Percentiles rank a stretch among this genome's conserved stretches.
phyloP scores from a whole-genome alignment of 2,888 invertebrate species.

The Protula sp. region DNA sequence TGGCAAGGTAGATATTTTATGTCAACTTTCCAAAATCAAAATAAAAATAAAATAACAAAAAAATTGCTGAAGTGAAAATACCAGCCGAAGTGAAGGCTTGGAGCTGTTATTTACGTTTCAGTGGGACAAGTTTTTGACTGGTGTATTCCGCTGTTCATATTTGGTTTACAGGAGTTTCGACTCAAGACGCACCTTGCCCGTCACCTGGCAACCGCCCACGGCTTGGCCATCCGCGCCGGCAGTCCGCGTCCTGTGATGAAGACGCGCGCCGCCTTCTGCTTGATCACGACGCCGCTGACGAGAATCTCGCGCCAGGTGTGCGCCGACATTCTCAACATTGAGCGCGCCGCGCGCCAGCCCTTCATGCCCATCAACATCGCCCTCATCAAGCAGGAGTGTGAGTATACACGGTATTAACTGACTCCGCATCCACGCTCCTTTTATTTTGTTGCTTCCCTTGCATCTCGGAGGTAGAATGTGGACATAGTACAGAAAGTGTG shows the following conservation, averaged over 20 bases:
- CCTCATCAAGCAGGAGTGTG: constrained; percentile 83
- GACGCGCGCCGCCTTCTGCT: constrained; percentile 91
- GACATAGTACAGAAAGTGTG: no score
- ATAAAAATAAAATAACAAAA: background rate
- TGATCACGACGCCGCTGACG: constrained; percentile 84
- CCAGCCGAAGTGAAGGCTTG: no score
- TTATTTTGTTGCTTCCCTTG: background rate
- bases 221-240: constrained; percentile 66
- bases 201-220: constrained; percentile 89
- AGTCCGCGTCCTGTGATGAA: constrained; percentile 92
- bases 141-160: no score
- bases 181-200: constrained; percentile 88
- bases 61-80: background rate
- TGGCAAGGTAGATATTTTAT: constrained; percentile 72
- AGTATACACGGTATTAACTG: no score
- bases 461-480: background rate
- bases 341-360: constrained; percentile 84
- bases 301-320: constrained; percentile 82
- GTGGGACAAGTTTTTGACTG: no score
- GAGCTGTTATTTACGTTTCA: no score
- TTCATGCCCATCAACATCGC: constrained; percentile 60
- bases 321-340: constrained; percentile 69
- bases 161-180: constrained; percentile 70
- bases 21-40: no score
- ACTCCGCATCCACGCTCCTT: no score